These are phyloP conservation scores for Drosophila nigricruria DNA, from an alignment of 2,888 invertebrate genomes.

Conservation along the genomic window DNA sequence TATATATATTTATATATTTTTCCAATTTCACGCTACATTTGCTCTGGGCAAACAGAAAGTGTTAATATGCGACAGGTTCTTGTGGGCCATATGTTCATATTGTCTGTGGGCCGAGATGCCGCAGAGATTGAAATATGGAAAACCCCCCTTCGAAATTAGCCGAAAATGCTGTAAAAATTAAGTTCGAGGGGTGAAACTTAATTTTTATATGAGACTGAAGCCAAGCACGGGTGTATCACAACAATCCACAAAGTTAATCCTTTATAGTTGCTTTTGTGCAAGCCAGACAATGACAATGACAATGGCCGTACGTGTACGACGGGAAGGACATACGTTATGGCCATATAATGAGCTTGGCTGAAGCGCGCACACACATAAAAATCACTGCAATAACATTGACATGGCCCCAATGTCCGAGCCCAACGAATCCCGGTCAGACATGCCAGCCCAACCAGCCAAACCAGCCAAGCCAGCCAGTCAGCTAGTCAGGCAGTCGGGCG, in stretches of 20 bases:
- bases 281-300: conserved; percentile 56
- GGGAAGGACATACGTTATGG: conserved; percentile 72
- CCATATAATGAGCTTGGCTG: conserved; percentile 82
- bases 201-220: conserved; percentile 49
- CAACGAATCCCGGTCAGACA: conserved; percentile 38
- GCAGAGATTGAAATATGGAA: conserved; percentile 1
- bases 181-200: conserved; percentile 51
- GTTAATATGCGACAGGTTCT: conserved; percentile 68
- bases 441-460: conserved; percentile 6
- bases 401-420: conserved; percentile 42
- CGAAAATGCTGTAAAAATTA: conserved; percentile 63
- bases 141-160: conserved; percentile 58
- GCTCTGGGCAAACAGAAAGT: conserved; percentile 51
- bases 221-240: conserved; percentile 32
- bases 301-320: conserved; percentile 34
- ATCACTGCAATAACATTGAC: conserved; percentile 78
- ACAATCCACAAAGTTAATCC: conserved; percentile 71
- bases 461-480: conserved; percentile 21
- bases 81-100: conserved; percentile 64
- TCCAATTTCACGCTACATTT: conserved; percentile 83
- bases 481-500: conserved; percentile 29
- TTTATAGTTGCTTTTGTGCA: conserved; percentile 46
- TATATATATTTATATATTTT: conserved; percentile 44
- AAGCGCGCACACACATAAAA: conserved; percentile 45
- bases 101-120: neutral